Evolutionary conservation across 2,797 vertebrate genomes (phyloP).

Genomic region (Eurystomus glaucurus): DNA sequence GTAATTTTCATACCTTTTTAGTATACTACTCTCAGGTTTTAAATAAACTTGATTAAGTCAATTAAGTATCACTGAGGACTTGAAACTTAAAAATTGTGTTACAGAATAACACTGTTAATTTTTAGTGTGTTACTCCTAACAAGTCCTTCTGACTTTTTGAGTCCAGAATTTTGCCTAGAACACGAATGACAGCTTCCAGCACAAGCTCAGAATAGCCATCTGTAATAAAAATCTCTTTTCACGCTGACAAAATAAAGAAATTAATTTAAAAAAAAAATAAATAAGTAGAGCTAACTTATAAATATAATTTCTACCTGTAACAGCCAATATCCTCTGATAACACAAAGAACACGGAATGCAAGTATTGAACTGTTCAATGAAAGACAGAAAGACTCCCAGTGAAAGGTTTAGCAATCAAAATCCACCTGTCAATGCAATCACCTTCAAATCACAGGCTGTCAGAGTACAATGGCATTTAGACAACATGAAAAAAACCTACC

Average conservation of each 20-base stretch:
- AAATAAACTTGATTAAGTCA: not conserved
- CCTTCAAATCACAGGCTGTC: not conserved
- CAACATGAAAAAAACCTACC: conserved; percentile 76
- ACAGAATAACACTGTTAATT: not conserved
- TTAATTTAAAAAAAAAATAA: not conserved
- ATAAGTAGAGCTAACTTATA: not conserved
- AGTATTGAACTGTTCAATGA: not conserved
- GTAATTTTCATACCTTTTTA: not conserved
- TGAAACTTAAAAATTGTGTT: not conserved
- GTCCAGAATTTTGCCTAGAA: not conserved
- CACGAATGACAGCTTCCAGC: not conserved
- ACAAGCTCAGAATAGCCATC: not conserved
- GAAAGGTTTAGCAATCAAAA: not conserved
- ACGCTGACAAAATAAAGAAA: not conserved
- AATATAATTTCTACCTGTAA: not conserved
- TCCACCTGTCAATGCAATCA: not conserved
- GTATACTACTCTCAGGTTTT: not conserved
- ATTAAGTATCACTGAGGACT: not conserved
- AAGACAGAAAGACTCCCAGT: not conserved
- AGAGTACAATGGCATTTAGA: not conserved
- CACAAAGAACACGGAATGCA: not conserved
- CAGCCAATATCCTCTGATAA: not conserved
- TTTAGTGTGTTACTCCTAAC: not conserved
- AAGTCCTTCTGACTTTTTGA: not conserved
- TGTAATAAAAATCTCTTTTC: not conserved